Evolutionary conservation across 2,888 invertebrate genomes (phyloP).

Genomic region (Endomychus coccineus): DNA sequence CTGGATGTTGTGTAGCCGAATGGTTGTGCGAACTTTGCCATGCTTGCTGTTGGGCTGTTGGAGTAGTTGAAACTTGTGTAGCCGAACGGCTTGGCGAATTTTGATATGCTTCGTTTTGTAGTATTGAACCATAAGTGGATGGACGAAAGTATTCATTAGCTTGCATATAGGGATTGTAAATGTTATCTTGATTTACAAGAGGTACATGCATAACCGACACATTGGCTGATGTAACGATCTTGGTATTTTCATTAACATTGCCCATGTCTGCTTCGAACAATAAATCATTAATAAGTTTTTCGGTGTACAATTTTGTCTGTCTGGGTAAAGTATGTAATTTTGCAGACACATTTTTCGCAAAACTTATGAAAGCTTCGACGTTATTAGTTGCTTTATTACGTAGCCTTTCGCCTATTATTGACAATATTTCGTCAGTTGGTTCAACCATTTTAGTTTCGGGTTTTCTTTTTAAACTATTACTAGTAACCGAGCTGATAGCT

Average conservation of each 20-base stretch:
- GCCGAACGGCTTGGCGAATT: too few relatives aligned
- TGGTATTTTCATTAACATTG: slow-evolving; percentile 5
- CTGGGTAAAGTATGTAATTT: slow-evolving; percentile 4
- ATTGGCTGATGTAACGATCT: slow-evolving; percentile 3
- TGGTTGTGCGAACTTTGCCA: too few relatives aligned
- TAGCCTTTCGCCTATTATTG: background rate
- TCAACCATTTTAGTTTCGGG: background rate
- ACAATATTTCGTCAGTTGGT: background rate
- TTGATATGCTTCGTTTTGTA: too few relatives aligned
- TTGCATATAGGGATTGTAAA: too few relatives aligned
- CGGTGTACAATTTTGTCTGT: slow-evolving; percentile 8
- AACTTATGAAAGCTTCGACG: slow-evolving; percentile 8
- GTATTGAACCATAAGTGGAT: too few relatives aligned
- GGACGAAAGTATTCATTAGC: too few relatives aligned
- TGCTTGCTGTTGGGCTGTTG: too few relatives aligned
- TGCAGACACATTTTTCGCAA: slow-evolving; percentile 11
- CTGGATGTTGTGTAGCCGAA: too few relatives aligned
- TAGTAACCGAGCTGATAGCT: too few relatives aligned
- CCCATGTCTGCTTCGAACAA: slow-evolving; percentile 11
- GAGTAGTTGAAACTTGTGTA: too few relatives aligned
- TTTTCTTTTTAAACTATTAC: slow-evolving; percentile 2
- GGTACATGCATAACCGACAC: too few relatives aligned
- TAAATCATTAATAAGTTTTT: slow-evolving; percentile 12
- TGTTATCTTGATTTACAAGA: too few relatives aligned
- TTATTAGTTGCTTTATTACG: background rate